Conservation (phyloP, 2,888 invertebrate species). For the Trimorus sp. region DNA sequence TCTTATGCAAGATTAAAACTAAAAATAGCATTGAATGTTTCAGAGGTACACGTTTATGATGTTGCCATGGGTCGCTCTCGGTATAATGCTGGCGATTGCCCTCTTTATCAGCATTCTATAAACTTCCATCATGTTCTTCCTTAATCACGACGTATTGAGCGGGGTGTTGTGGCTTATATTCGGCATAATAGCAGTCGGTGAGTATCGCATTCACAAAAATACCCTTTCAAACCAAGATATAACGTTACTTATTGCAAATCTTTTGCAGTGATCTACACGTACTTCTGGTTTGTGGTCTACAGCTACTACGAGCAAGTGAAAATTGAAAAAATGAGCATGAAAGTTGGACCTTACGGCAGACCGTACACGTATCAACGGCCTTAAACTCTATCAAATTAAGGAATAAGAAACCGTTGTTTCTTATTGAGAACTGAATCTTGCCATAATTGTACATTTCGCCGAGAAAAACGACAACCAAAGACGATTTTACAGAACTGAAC, state of each 20-base stretch:
- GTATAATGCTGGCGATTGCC: slow-evolving; percentile 90
- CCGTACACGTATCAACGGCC: slow-evolving; percentile 79
- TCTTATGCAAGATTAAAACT: neutral
- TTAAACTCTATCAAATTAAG: slow-evolving; percentile 64
- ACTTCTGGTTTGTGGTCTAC: slow-evolving; percentile 92
- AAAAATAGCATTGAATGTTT: slow-evolving; percentile 68
- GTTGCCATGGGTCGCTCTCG: slow-evolving; percentile 92
- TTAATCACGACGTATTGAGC: slow-evolving; percentile 84
- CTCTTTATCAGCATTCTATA: slow-evolving; percentile 90
- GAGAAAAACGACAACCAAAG: slow-evolving; percentile 42
- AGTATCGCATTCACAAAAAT: slow-evolving; percentile 72
- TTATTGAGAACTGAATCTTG: slow-evolving; percentile 50
- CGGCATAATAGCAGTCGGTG: slow-evolving; percentile 85
- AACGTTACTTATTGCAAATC: neutral
- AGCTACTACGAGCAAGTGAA: slow-evolving; percentile 89
- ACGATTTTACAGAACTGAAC: slow-evolving; percentile 20
- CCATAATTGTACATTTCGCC: slow-evolving; percentile 45
- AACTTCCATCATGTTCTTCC: slow-evolving; percentile 88
- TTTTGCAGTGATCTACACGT: slow-evolving; percentile 88
- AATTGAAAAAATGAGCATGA: slow-evolving; percentile 75
- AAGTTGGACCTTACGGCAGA: slow-evolving; percentile 78
- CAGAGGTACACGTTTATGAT: slow-evolving; percentile 91
- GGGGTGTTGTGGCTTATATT: slow-evolving; percentile 85
- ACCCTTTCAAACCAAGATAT: no score
- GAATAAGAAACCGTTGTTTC: slow-evolving; percentile 17